Base-by-base conservation (phyloP, 2,113 vertebrate species). In the Prochilodus magdalenae region DNA sequence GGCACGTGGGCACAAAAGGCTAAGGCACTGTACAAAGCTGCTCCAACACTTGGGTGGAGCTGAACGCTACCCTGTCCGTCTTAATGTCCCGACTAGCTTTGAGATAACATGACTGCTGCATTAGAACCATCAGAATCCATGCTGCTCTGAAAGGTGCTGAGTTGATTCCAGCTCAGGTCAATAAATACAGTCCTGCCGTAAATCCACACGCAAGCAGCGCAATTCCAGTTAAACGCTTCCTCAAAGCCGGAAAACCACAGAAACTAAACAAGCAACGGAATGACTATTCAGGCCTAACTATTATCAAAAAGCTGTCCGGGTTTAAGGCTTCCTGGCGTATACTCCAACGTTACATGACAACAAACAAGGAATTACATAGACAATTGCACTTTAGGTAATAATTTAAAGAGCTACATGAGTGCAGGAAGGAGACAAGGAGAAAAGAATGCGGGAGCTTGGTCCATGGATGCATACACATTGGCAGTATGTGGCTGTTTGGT, bases 301-400 rank as follows among this genome's bases (percentile, higher is more conserved):
- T 30, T 75, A 69, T 57, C 72, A 66, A 63, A 77, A 59, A 49
- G 60, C 53, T 75, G 36, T 75, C 81, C 53, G 49, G 71, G 33
- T 80, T 62, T 77, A 83, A 83, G 85, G 73, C 14, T 7, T 75
- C 16, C 65, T 81, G 79, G 29, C 72, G 63, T 67, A 44, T 81
- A 74, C 67, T 60, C 49, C 55, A 57, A 81, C 22, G 1, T 51
- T 80, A 80, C 29, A 73, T 63, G 55, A 57, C 65, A 83, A 71
- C 60, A 27, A 30, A 44, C n/a, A 75, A 11, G 40, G 11, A 44
- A 44, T 1, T 44, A 44, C 4, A 29, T 57, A 77, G 49, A 74
- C 59, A 85, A 85, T 82, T 85, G 84, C 80, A 83, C 84, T 85
- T 83, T 60, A 44, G 81, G 84, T 80, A 80, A 86, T 86, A 86